Base-by-base conservation (phyloP, 1,140 invertebrate species). In the Lucilia cuprina region DNA sequence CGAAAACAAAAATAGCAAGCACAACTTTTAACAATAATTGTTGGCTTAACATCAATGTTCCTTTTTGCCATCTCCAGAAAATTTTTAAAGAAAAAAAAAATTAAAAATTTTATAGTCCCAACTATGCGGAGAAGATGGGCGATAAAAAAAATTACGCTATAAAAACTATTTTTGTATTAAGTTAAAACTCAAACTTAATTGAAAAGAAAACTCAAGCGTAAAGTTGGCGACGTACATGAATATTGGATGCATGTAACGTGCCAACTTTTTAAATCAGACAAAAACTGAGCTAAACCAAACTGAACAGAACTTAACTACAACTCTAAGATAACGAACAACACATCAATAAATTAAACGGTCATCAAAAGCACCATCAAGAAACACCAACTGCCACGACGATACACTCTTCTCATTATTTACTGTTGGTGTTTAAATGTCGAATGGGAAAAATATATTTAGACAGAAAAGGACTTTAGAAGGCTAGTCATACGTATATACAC, bases 321-420 rank as follows among this genome's bases (percentile, higher is more conserved):
- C 13, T 17, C 13, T 13, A 41, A 41, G 74, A 41, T 77, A 77
- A 77, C 10, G 74, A 35, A 77, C 13, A 55, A 55, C 30, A 77
- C 74, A 77, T 77, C 34, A 77, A 77, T 77, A 77, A 77, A 77
- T 77, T 77, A 77, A 77, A 77, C 34, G 34, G 35, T 12, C 74
- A 77, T 77, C 74, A 77, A 77, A 41, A 41, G 41, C 41, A 41
- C 5, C 74, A 74, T 74, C 74, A 25, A 25, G 4, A 30, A 19
- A 21, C 65, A 74, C 9, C 65, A 74, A 25, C 65, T 30, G 74
- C 74, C 25, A 9, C 74, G 34, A 34, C 21, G 13, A 74, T 74
- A 74, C 41, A 8, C 41, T 41, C 41, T 5, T 41, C 41, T 41
- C 41, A 41, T 41, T 41, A 41, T 41, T 41, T 41, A 41, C 10